These are phyloP conservation scores for Limnothrissa miodon DNA, from an alignment of 2,113 vertebrate species.

Conservation along the genomic window DNA sequence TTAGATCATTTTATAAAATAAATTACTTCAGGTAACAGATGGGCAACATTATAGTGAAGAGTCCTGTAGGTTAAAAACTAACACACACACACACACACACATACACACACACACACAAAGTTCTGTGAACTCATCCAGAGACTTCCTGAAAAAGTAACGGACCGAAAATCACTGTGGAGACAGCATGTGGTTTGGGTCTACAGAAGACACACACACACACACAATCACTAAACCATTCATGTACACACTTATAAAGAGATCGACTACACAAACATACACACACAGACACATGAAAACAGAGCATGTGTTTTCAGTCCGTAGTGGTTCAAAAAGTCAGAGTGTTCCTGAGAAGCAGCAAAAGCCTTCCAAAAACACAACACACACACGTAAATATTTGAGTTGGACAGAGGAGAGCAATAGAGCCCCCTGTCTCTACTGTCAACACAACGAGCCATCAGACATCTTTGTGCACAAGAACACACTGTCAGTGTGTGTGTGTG, in stretches of 20 bases:
- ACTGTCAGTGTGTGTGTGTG: background rate
- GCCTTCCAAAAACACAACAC: constrained; percentile 40
- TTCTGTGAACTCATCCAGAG: constrained; percentile 1
- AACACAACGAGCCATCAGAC: constrained; percentile 22
- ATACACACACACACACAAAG: background rate
- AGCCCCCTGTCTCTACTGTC: constrained; percentile 37
- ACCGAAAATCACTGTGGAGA: background rate
- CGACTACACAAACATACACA: background rate
- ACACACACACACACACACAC: background rate
- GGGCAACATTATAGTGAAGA: background rate
- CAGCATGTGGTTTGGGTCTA: constrained; percentile 6
- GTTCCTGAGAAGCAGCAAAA: constrained; percentile 29
- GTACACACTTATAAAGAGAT: background rate
- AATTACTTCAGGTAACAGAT: background rate
- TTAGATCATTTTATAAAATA: background rate
- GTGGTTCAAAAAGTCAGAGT: constrained; percentile 38
- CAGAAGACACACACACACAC: constrained; percentile 9
- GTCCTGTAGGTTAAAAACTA: too few species aligned
- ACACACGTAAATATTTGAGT: constrained; percentile 47
- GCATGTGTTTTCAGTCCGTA: constrained; percentile 16
- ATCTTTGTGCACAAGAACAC: background rate
- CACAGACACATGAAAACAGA: background rate
- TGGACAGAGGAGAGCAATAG: constrained; percentile 30
- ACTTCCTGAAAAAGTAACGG: background rate
- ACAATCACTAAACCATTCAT: background rate